Conservation (phyloP, 35 echinoderm and acorn worm species). For the Lytechinus variegatus region DNA sequence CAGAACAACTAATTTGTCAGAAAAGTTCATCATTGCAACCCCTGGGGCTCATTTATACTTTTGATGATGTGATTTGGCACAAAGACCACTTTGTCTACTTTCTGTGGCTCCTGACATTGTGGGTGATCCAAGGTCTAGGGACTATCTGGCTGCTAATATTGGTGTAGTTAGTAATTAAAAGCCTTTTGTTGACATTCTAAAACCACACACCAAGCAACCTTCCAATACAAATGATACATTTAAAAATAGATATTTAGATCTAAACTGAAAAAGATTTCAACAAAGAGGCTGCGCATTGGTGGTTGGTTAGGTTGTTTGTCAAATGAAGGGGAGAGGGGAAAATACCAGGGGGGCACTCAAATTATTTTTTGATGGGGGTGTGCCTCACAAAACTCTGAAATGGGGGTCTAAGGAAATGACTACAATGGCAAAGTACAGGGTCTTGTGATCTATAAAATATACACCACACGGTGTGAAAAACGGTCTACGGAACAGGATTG, state of each 20-base stretch:
- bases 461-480: too few relatives aligned
- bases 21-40: not conserved
- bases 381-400: too few relatives aligned
- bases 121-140: not conserved
- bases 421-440: too few relatives aligned
- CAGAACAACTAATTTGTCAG: not conserved
- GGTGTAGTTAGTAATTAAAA: not conserved
- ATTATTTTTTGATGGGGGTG: too few relatives aligned
- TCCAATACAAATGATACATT: not conserved
- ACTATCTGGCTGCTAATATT: not conserved
- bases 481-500: too few relatives aligned
- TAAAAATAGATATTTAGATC: not conserved
- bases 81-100: not conserved
- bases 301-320: not conserved
- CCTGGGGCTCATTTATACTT: not conserved
- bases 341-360: not conserved
- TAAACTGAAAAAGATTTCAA: not conserved
- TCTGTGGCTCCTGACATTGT: not conserved
- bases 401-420: too few relatives aligned
- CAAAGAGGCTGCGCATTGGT: not conserved
- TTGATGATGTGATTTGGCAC: not conserved
- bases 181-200: not conserved
- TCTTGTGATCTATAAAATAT: too few relatives aligned
- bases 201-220: not conserved
- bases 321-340: not conserved